Evolutionary conservation across 2,888 invertebrate genomes (phyloP).

Genomic region (Zygaena filipendulae): DNA sequence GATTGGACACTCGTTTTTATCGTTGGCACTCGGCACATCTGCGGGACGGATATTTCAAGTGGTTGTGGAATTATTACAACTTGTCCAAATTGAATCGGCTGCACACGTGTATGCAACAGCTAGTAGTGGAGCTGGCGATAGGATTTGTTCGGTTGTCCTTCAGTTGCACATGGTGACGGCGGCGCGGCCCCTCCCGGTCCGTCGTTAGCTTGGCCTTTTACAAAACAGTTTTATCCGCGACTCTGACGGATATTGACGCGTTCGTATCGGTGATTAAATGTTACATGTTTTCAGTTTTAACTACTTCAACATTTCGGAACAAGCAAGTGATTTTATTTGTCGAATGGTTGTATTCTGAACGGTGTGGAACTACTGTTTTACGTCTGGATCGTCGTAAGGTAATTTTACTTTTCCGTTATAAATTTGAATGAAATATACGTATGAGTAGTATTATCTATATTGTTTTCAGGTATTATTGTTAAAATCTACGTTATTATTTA

Average conservation of each 20-base stretch:
- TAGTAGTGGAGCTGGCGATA: conserved; percentile 31
- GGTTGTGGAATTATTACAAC: conserved; percentile 32
- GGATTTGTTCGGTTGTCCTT: conserved; percentile 23
- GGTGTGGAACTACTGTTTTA: too few species aligned
- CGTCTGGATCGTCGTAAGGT: too few species aligned
- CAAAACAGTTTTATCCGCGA: conserved; percentile 46
- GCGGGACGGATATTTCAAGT: conserved; percentile 34
- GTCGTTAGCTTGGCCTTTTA: conserved; percentile 31
- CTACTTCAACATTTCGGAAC: too few species aligned
- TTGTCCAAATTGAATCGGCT: conserved; percentile 30
- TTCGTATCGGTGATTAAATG: conserved; percentile 14
- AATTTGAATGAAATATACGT: too few species aligned
- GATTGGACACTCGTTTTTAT: conserved; percentile 29
- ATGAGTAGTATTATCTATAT: too few species aligned
- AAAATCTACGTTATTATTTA: too few species aligned
- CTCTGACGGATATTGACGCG: conserved; percentile 38
- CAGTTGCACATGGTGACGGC: conserved; percentile 38
- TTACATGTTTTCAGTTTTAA: too few species aligned
- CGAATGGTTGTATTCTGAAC: too few species aligned
- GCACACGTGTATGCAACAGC: conserved; percentile 24
- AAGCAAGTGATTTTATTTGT: too few species aligned
- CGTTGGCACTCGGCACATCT: conserved; percentile 30
- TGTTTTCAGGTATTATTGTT: too few species aligned
- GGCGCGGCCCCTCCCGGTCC: conserved; percentile 40
- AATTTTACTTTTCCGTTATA: too few species aligned